phyloP scores from a whole-genome alignment of 2,888 invertebrate genomes.

The Torymus aiolomorphi region DNA sequence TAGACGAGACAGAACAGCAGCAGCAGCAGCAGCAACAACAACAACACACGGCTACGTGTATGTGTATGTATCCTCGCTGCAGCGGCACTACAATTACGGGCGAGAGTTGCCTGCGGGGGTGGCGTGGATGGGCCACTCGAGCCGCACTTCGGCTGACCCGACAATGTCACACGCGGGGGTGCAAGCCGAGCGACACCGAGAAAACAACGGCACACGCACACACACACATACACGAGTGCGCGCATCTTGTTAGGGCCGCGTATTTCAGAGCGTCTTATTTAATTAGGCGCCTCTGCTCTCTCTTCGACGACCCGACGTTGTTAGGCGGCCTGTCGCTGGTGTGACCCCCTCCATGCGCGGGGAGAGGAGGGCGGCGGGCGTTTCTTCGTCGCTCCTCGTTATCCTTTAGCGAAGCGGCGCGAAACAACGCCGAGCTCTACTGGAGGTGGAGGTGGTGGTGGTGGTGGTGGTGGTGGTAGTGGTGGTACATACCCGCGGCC shows the following conservation, averaged over 20 bases:
- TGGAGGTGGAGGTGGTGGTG: too few relatives aligned
- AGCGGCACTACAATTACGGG: conserved; percentile 72
- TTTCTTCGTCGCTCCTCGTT: conserved; percentile 48
- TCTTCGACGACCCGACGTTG: conserved; percentile 67
- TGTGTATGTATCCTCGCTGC: conserved; percentile 46
- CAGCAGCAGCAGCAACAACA: too few relatives aligned
- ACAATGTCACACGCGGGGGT: conserved; percentile 56
- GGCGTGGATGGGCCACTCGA: conserved; percentile 65
- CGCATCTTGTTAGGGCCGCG: conserved; percentile 69
- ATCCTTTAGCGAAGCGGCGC: conserved; percentile 37
- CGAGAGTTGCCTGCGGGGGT: conserved; percentile 63
- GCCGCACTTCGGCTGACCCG: conserved; percentile 66
- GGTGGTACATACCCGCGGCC: too few relatives aligned
- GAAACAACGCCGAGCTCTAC: conserved; percentile 18
- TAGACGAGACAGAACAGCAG: neutral
- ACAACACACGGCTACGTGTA: too few relatives aligned
- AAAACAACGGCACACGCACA: conserved; percentile 6
- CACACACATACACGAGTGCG: conserved; percentile 35
- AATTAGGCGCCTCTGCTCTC: conserved; percentile 69
- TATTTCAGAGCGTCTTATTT: conserved; percentile 73
- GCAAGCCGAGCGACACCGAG: conserved; percentile 46
- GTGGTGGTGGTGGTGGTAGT: too few relatives aligned
- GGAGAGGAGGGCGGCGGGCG: conserved; percentile 24
- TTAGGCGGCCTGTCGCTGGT: conserved; percentile 65
- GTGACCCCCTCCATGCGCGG: conserved; percentile 33